phyloP scores from a whole-genome alignment of 2,797 vertebrate genomes.

The Tinamus major region DNA sequence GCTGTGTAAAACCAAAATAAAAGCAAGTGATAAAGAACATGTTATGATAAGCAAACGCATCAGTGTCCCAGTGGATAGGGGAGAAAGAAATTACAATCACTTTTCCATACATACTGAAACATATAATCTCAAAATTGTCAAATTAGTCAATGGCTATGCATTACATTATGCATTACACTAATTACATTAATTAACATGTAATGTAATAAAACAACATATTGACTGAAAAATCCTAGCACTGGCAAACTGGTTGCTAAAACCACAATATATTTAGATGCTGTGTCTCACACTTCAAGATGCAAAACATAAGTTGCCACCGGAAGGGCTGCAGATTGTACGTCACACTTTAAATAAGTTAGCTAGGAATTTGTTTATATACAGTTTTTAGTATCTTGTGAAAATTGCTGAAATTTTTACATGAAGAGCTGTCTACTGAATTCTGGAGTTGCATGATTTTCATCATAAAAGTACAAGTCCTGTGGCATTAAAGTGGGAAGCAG shows the following conservation, averaged over 20 bases:
- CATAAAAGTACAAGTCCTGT: neutral
- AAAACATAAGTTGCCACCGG: neutral
- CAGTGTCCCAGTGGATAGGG: rapidly evolving
- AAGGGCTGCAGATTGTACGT: neutral
- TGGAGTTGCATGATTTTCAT: neutral
- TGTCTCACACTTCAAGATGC: neutral
- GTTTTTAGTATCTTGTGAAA: neutral
- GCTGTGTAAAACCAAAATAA: neutral
- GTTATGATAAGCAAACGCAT: neutral
- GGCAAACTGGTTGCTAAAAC: neutral
- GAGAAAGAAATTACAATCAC: neutral
- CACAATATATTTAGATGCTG: neutral
- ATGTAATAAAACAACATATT: neutral
- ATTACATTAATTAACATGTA: neutral
- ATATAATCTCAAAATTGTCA: neutral
- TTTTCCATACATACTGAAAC: neutral
- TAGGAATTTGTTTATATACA: neutral
- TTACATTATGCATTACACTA: neutral
- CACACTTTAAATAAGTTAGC: neutral
- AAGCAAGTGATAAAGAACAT: neutral
- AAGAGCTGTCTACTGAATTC: neutral
- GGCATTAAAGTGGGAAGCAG: neutral
- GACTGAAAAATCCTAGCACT: neutral
- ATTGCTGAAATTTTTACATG: neutral
- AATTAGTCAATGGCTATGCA: neutral